Percentiles rank a stretch among this genome's conserved stretches.
Conservation (phyloP, 2,888 invertebrate species). For the Hypercompe scribonia region DNA sequence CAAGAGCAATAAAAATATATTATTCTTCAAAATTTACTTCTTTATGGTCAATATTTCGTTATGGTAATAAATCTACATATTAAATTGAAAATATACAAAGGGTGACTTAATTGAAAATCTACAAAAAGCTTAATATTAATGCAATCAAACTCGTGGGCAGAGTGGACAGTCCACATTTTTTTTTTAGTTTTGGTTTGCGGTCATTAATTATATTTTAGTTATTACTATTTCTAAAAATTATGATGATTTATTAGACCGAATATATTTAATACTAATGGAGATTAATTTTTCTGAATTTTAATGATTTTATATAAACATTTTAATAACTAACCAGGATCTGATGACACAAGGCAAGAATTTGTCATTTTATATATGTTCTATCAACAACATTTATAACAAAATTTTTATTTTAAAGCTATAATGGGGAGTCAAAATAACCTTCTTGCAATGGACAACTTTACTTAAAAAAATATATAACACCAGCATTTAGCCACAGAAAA, state of each 20-base stretch:
- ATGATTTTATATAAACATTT: constrained; percentile 10
- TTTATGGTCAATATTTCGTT: neutral
- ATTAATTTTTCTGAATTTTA: constrained; percentile 17
- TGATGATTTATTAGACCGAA: constrained; percentile 10
- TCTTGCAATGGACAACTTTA: too few relatives aligned
- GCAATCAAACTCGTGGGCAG: neutral
- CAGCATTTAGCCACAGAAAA: too few relatives aligned
- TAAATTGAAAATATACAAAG: neutral
- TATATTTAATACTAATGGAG: constrained; percentile 5
- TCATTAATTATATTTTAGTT: neutral
- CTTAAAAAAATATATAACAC: too few relatives aligned
- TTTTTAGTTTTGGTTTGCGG: neutral
- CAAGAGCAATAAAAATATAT: too few relatives aligned
- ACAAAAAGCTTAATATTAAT: neutral
- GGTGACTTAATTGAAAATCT: neutral
- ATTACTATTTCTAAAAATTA: neutral
- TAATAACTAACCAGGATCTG: constrained; percentile 20
- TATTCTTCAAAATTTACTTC: too few relatives aligned
- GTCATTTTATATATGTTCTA: neutral
- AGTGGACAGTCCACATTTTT: neutral
- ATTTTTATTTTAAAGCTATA: too few relatives aligned
- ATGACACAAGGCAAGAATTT: constrained; percentile 1
- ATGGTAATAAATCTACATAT: neutral
- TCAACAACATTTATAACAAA: too few relatives aligned
- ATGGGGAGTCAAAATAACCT: too few relatives aligned